Evolutionary conservation across 2,888 invertebrate species (phyloP), one percentile per base, ranked within the genome.

Genomic region (Nymphalis urticae): DNA sequence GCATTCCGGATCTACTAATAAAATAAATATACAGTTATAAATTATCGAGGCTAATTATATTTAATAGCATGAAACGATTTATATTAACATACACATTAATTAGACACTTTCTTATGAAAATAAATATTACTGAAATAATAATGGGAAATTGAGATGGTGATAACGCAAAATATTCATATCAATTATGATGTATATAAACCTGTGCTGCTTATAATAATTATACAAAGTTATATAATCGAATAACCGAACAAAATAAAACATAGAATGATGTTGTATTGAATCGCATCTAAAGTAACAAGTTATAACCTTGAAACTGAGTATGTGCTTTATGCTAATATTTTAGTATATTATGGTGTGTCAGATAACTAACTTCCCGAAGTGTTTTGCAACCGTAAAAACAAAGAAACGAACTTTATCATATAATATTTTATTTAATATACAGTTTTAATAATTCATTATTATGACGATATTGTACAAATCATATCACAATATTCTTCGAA

Each of bases 311-410:
- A 24, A 24, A 24, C 9, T 27, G 16, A 16, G 24, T 16, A 13
- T 8, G 21, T 51, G 3, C 9, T 17, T 56, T 27, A n/a, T n/a
- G 54, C 32, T 27, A 32, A 27, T n/a, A 32, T 32, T 54, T 32
- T 17, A 54, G 17, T 7, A 54, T 17, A 32, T 1, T 17, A 27
- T 27, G 17, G 17, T 13, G 13, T 24, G 24, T 27, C 16, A 17
- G 32, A 27, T 32, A 32, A 7, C 27, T 32, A n/a, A n/a, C 24
- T 32, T 24, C 1, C 1, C 17, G 32, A 17, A 56, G 32, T 56
- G 17, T 17, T 56, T 56, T 8, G 54, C 9, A 56, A 56, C 32
- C 16, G 17, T 32, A 56, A 56, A 56, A 56, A n/a, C 54, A 56
- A n/a, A 56, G 54, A 32, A 56, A 27, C 27, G 8, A n/a, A 8